Evolutionary conservation across 37 sponge, comb jelly and placozoan genomes (phyloP).

Genomic region (Tethya wilhelma): DNA sequence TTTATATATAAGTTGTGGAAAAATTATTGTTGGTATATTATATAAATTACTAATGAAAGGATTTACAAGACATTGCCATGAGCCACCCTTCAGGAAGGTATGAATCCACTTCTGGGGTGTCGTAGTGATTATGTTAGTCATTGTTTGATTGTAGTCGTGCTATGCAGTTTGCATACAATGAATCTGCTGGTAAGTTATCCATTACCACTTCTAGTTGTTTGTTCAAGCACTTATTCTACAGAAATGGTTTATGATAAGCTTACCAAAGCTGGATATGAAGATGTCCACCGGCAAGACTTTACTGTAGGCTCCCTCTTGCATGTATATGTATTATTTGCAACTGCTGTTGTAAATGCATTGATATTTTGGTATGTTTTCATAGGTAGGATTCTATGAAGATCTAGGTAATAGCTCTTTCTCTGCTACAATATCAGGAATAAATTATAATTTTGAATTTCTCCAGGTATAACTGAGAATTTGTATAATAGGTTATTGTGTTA

Average conservation of each 20-base stretch:
- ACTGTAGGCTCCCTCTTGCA: neutral
- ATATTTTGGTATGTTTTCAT: no score
- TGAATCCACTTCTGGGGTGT: neutral
- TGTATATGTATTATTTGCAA: neutral
- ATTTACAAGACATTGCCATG: conserved; percentile 30
- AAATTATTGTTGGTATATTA: no score
- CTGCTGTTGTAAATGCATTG: no score
- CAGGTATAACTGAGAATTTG: neutral
- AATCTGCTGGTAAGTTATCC: conserved; percentile 61
- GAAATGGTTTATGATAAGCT: conserved; percentile 28
- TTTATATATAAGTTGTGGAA: no score
- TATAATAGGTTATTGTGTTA: neutral
- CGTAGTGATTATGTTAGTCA: neutral
- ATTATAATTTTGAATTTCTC: neutral
- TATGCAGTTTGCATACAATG: conserved; percentile 67
- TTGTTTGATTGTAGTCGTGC: conserved; percentile 54
- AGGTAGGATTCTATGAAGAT: conserved; percentile 17
- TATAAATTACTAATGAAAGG: neutral
- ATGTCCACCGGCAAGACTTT: conserved; percentile 25
- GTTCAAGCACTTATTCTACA: no score
- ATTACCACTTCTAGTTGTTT: neutral
- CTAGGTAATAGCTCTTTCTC: neutral
- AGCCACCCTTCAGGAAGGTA: neutral
- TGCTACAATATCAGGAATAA: neutral
- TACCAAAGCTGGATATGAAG: conserved; percentile 13